Evolutionary conservation across 2,113 vertebrate species (phyloP).

Genomic region (Isichthys henryi): DNA sequence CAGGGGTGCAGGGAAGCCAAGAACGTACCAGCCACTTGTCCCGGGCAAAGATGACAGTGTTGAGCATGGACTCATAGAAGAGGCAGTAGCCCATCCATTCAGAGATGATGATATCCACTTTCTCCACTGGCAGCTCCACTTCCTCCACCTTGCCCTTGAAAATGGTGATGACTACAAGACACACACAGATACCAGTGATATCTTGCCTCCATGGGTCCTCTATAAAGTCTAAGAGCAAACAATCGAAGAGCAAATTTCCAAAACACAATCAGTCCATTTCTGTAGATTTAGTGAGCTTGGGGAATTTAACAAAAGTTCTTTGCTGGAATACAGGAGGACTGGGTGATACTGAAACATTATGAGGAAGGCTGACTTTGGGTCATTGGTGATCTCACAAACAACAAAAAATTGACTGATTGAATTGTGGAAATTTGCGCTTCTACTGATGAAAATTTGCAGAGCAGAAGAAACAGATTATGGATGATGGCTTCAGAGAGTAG

Average conservation of each 20-base stretch:
- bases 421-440: background rate
- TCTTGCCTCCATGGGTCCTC: background rate
- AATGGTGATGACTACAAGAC: conserved; percentile 89
- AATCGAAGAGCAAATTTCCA: background rate
- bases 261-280: background rate
- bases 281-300: background rate
- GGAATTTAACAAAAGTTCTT: background rate
- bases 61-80: conserved; percentile 98
- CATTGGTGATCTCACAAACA: background rate
- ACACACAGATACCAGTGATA: background rate
- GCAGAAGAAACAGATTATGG: background rate
- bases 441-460: background rate
- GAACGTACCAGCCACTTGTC: conserved; percentile 95
- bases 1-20: background rate
- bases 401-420: background rate
- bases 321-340: background rate
- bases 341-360: background rate
- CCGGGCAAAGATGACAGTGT: conserved; percentile 94
- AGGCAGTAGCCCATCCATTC: conserved; percentile 99
- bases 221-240: background rate
- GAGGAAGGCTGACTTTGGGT: background rate
- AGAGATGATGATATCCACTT: conserved; percentile 96
- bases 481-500: background rate
- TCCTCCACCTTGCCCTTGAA: conserved; percentile 97
- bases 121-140: conserved; percentile 88